Conservation (phyloP, 2,888 invertebrate species). For the Deilephila elpenor region DNA sequence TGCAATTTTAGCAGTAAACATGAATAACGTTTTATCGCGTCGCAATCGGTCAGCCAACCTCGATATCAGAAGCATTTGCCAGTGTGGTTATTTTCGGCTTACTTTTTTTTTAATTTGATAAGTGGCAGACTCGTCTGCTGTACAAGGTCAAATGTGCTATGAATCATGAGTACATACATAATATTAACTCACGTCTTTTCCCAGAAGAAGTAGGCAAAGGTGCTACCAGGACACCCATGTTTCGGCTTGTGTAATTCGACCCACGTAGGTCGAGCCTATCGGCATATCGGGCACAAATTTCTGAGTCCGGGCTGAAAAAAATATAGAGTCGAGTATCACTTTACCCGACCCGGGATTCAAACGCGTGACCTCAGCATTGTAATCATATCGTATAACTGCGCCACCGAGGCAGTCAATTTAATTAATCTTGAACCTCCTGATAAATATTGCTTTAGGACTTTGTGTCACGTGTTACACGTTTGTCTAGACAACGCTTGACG, state of each 20-base stretch:
- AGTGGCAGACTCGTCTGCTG: background rate
- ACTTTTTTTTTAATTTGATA: conserved; percentile 1
- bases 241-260: too few relatives aligned
- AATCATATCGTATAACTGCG: too few relatives aligned
- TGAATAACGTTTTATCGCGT: background rate
- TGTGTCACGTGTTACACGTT: too few relatives aligned
- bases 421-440: background rate
- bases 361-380: background rate
- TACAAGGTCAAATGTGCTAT: conserved; percentile 14
- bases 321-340: background rate
- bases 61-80: background rate
- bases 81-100: background rate
- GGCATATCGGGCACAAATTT: too few relatives aligned
- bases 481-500: too few relatives aligned
- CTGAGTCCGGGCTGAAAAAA: too few relatives aligned
- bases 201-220: too few relatives aligned
- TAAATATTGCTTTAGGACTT: background rate
- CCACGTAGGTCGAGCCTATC: too few relatives aligned
- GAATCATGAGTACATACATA: background rate
- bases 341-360: background rate
- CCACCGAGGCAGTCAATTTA: too few relatives aligned
- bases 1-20: background rate
- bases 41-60: conserved; percentile 2
- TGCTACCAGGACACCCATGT: too few relatives aligned
- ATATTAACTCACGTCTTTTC: too few relatives aligned